Evolutionary conservation across 2,888 invertebrate genomes (phyloP), one percentile per base, ranked within the genome.

Genomic region (Monoplex corrugatus): DNA sequence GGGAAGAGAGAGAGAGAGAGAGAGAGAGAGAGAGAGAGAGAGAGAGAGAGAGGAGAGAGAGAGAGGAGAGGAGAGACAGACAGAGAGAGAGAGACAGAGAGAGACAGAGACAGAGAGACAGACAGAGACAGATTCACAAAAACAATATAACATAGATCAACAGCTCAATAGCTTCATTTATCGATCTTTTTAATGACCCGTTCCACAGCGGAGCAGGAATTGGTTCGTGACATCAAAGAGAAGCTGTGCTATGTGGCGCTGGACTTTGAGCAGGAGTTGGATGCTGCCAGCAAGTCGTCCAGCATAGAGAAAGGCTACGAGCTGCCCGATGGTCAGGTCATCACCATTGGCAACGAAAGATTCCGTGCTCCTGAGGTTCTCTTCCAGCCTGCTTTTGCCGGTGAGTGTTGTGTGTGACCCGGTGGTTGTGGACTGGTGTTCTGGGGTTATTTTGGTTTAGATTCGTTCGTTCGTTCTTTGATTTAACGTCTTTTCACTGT

Each of bases 241-340:
- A 93, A 93, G 98, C 94, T 95, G 87, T 95, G 95, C 91, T 95
- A 94, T 90, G 94, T 94, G 87, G 94, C 95, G 38, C 90, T 94
- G 82, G 95, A 95, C 92, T 95, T 95, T 91, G 95, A 95, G 90
- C 93, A 93, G 89, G 95, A 95, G 91, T 95, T 95, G 95, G 90
- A 90, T 50, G 93, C 94, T 35, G 94, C 94, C 84, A 93, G 94
- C 68, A 90, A 91, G n/a, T 92, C 92, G 44, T 92, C 93, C 57
- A 91, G 93, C 86, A 88, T 94, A 38, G 94, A 95, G 91, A 95
- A 95, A 90, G 92, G 93, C 88, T 95, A 95, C 91, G 95, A 95
- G 90, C 92, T 95, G 68, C 95, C 95, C 40, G 95, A 95, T 89
- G 95, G 95, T 80, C 93, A 93, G 89, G 92, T 94, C 40, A 93